Evolutionary conservation across 2,797 vertebrate genomes (phyloP).

Genomic region (Glossophaga mutica): DNA sequence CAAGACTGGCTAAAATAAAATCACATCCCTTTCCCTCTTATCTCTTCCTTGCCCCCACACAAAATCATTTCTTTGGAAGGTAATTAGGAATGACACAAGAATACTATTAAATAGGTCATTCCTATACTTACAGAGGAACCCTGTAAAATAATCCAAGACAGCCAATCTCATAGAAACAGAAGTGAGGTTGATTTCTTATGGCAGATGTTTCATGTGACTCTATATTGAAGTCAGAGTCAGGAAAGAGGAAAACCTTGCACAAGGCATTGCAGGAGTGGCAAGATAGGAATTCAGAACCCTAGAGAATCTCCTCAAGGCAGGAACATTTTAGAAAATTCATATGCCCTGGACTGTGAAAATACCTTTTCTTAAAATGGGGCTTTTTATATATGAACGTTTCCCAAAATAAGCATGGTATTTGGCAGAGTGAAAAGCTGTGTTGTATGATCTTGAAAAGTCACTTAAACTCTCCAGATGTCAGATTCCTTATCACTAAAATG

Average conservation of each 20-base stretch:
- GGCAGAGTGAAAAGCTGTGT: constrained; percentile 17
- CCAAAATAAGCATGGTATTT: neutral
- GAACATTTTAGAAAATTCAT: constrained; percentile 16
- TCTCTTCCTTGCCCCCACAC: neutral
- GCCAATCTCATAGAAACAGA: neutral
- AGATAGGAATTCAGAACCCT: constrained; percentile 22
- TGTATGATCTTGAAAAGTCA: constrained; percentile 24
- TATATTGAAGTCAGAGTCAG: constrained; percentile 5
- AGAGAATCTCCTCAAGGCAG: constrained; percentile 4
- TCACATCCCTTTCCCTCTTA: neutral
- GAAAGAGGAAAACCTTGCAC: constrained; percentile 35
- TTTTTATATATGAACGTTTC: neutral
- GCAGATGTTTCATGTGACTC: constrained; percentile 9
- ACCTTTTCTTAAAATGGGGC: constrained; percentile 29
- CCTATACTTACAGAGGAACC: constrained; percentile 10
- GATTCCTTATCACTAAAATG: constrained; percentile 46
- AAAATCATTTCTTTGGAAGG: constrained; percentile 13
- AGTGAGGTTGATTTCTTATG: neutral
- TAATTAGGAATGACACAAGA: neutral
- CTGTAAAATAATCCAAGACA: constrained; percentile 25
- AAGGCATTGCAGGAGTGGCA: constrained; percentile 54
- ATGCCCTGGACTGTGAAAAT: neutral
- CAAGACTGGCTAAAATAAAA: constrained; percentile 47
- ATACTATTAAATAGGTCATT: constrained; percentile 24
- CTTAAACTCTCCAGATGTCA: constrained; percentile 32